Conservation (phyloP, 2,888 invertebrate species). For the Griposia aprilina region DNA sequence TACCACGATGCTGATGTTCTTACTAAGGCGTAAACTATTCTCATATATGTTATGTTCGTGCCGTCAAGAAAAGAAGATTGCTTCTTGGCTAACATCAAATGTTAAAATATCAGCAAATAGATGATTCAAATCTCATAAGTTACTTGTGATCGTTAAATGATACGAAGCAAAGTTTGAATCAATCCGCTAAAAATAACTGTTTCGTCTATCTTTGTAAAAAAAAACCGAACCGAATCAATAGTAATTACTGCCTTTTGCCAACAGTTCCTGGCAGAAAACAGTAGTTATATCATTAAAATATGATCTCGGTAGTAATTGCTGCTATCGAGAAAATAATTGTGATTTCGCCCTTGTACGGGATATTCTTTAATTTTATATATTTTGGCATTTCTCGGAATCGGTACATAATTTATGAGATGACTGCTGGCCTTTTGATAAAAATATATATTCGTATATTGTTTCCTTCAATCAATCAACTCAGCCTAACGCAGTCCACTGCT, state of each 20-base stretch:
- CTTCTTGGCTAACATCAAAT: too few relatives aligned
- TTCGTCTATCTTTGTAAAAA: not conserved
- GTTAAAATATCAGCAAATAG: too few relatives aligned
- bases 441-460: not conserved
- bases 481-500: too few relatives aligned
- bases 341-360: not conserved
- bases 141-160: too few relatives aligned
- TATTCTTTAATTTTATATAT: slow-evolving; percentile 9
- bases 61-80: too few relatives aligned
- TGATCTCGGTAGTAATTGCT: slow-evolving; percentile 3
- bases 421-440: slow-evolving; percentile 20
- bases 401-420: not conserved
- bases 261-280: not conserved
- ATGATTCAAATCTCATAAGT: too few relatives aligned
- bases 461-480: not conserved
- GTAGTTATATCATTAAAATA: slow-evolving; percentile 31
- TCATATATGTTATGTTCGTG: not conserved
- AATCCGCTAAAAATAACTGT: not conserved
- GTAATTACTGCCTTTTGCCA: not conserved
- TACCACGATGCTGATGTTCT: not conserved
- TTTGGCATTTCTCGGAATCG: not conserved
- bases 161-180: too few relatives aligned
- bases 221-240: not conserved
- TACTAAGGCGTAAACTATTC: not conserved
- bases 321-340: slow-evolving; percentile 18